Evolutionary conservation across 2,888 invertebrate species (phyloP).

Genomic region (Ectemnius cavifrons): DNA sequence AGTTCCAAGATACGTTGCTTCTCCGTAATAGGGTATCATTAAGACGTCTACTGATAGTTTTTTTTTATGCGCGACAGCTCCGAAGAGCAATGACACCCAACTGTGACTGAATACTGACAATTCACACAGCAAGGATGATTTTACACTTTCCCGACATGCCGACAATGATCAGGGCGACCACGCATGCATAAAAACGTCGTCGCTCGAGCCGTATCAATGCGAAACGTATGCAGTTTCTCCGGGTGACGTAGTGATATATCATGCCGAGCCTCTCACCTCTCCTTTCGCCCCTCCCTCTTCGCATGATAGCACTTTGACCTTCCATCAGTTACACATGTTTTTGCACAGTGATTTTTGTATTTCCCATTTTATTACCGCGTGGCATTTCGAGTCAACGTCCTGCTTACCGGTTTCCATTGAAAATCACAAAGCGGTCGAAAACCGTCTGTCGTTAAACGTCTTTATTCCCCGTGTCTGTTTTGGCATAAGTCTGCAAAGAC

Average conservation of each 20-base stretch:
- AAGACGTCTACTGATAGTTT: too few relatives aligned
- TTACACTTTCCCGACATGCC: not conserved
- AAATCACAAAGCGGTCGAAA: too few relatives aligned
- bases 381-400: not conserved
- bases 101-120: not conserved
- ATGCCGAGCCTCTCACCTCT: slow-evolving; percentile 23
- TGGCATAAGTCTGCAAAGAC: too few relatives aligned
- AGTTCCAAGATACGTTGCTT: too few relatives aligned
- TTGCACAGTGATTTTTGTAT: not conserved
- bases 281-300: slow-evolving; percentile 14
- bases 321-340: not conserved
- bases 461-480: too few relatives aligned
- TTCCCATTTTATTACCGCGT: not conserved
- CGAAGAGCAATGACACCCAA: not conserved
- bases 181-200: not conserved
- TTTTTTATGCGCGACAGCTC: too few relatives aligned
- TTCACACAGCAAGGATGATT: not conserved
- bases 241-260: slow-evolving; percentile 20
- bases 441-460: too few relatives aligned
- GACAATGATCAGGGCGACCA: too few relatives aligned
- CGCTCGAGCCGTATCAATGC: not conserved
- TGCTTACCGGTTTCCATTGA: not conserved
- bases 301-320: slow-evolving; percentile 17
- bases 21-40: too few relatives aligned
- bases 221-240: slow-evolving; percentile 7